Evolutionary conservation across 2,113 vertebrate species (phyloP).

Genomic region (Pseudonaja textilis): DNA sequence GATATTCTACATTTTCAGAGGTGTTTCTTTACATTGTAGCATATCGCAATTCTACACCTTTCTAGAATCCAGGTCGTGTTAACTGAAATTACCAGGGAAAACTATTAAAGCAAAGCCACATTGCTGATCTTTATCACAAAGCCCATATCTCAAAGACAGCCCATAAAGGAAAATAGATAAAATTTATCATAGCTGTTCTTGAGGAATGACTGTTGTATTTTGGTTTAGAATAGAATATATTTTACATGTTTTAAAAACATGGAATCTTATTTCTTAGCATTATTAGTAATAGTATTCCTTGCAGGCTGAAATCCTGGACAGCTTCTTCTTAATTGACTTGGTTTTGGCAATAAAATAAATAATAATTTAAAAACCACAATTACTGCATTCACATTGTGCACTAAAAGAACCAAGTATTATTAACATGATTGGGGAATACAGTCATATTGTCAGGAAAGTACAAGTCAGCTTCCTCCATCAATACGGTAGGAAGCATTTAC

Average conservation of each 20-base stretch:
- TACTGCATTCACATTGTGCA: not conserved
- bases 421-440: not conserved
- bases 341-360: not conserved
- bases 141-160: not conserved
- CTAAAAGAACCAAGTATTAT: not conserved
- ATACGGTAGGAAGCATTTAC: not conserved
- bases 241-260: not conserved
- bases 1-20: not conserved
- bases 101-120: not conserved
- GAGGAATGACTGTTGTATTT: not conserved
- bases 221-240: not conserved
- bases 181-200: not conserved
- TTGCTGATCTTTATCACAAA: not conserved
- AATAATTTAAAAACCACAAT: not conserved
- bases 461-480: not conserved
- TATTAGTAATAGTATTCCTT: not conserved
- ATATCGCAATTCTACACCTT: not conserved
- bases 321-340: not conserved
- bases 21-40: not conserved
- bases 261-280: not conserved
- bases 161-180: not conserved
- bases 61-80: not conserved
- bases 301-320: not conserved
- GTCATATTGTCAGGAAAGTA: not conserved
- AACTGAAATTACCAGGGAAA: not conserved